phyloP scores from a whole-genome alignment of 1,140 invertebrate species.

The Pseudomyrmex cubaensis region DNA sequence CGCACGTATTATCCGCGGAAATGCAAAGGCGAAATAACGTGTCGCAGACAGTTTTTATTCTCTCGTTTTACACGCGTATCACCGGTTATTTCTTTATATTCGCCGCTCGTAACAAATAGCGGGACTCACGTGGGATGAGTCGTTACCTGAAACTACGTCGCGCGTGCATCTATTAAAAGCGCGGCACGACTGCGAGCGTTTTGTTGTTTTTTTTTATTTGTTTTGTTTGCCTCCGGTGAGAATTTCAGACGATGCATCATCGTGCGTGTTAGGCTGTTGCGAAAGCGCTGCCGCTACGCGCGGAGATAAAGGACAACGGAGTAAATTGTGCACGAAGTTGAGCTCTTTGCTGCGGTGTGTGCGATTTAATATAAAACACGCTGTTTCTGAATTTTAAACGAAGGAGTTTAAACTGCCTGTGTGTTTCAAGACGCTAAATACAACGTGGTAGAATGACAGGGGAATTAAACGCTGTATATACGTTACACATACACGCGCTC shows the following conservation, averaged over 20 bases:
- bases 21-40: slow-evolving; percentile 54
- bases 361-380: not conserved
- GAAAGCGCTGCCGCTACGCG: not conserved
- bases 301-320: not conserved
- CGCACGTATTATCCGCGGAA: slow-evolving; percentile 46
- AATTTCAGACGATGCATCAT: slow-evolving; percentile 32
- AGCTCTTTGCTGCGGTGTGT: not conserved
- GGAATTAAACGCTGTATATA: too few species aligned
- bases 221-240: not conserved
- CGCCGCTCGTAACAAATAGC: slow-evolving; percentile 45
- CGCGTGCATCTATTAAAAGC: slow-evolving; percentile 34
- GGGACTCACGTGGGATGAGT: not conserved
- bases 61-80: slow-evolving; percentile 14
- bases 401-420: too few species aligned
- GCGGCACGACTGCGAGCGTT: not conserved
- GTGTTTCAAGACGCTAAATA: too few species aligned
- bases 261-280: not conserved
- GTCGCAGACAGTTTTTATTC: slow-evolving; percentile 60
- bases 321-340: not conserved
- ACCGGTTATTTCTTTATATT: slow-evolving; percentile 55
- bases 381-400: too few species aligned
- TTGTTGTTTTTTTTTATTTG: not conserved
- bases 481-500: too few species aligned
- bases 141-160: slow-evolving; percentile 29
- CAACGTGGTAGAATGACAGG: too few species aligned